Percentiles rank a stretch among this genome's conserved stretches.
Evolutionary conservation across 1,140 invertebrate species (phyloP).

Genomic region (Drosophila quadrilineata): DNA sequence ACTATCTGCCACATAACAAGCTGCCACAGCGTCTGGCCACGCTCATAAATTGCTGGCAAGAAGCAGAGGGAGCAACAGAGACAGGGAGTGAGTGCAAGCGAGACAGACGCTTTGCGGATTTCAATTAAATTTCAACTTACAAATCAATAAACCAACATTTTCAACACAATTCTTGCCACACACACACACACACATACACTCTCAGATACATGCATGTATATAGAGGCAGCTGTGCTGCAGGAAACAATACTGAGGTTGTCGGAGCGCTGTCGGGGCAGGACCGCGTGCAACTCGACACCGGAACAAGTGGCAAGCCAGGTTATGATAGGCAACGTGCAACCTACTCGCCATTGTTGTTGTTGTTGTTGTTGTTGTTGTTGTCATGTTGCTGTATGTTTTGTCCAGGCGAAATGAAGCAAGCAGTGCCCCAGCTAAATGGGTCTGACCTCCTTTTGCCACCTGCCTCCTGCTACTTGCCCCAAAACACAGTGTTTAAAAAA

Average conservation of each 20-base stretch:
- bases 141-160: constrained; percentile 78
- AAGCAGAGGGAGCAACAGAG: neutral
- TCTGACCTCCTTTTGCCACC: neutral
- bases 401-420: constrained; percentile 21
- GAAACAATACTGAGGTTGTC: constrained; percentile 13
- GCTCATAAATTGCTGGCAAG: constrained; percentile 50
- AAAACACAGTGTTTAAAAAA: constrained; percentile 43
- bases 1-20: constrained; percentile 24
- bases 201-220: neutral
- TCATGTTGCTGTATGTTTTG: neutral
- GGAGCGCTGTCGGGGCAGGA: neutral
- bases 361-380: constrained; percentile 8
- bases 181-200: constrained; percentile 5
- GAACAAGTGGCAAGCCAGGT: constrained; percentile 63
- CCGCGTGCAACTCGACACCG: constrained; percentile 70
- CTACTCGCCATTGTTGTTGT: constrained; percentile 6
- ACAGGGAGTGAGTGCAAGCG: constrained; percentile 13
- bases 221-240: constrained; percentile 49
- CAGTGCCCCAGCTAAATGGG: no score
- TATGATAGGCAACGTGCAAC: neutral
- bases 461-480: neutral
- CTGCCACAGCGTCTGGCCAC: constrained; percentile 13
- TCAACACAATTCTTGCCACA: constrained; percentile 66
- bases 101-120: no score
- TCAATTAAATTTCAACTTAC: constrained; percentile 78